A percentile compares a stretch with the other conserved stretches of the same genome.
Conservation (phyloP, 2,888 invertebrate species). For the Lasioglossum marginatum region DNA sequence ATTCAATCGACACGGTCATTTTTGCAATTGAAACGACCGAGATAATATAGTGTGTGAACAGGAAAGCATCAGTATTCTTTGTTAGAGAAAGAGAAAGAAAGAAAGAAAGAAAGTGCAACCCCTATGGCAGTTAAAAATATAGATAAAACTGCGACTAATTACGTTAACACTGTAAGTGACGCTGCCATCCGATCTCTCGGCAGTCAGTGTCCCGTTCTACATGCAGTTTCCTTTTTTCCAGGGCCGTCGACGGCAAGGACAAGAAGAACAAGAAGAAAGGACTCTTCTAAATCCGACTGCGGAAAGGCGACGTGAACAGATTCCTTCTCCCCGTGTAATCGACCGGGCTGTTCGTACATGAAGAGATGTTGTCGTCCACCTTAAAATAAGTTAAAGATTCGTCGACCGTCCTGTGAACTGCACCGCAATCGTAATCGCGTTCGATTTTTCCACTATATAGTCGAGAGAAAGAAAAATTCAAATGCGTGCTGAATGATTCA, state of each 20-base stretch:
- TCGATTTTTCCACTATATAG: neutral
- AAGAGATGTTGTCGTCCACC: neutral
- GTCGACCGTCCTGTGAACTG: slow-evolving; percentile 25
- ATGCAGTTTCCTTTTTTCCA: slow-evolving; percentile 84
- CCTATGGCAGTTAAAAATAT: slow-evolving; percentile 1
- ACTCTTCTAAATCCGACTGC: slow-evolving; percentile 88
- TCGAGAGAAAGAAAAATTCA: neutral
- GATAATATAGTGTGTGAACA: slow-evolving; percentile 16
- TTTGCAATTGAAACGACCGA: neutral
- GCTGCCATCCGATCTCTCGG: slow-evolving; percentile 18
- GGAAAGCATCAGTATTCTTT: slow-evolving; percentile 7
- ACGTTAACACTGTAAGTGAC: slow-evolving; percentile 52
- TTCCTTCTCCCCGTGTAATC: slow-evolving; percentile 31
- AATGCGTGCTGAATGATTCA: neutral
- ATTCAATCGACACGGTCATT: neutral
- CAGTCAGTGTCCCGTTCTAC: slow-evolving; percentile 28
- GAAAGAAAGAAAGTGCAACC: neutral
- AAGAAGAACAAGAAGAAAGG: slow-evolving; percentile 96
- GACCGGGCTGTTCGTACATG: slow-evolving; percentile 2
- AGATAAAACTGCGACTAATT: slow-evolving; percentile 32
- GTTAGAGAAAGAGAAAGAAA: slow-evolving; percentile 10
- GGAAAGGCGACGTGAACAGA: slow-evolving; percentile 56
- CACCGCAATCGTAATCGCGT: neutral
- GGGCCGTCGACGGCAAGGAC: slow-evolving; percentile 94
- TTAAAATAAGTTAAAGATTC: slow-evolving; percentile 24